Percentiles rank a stretch among this genome's conserved stretches.
phyloP scores from a whole-genome alignment of 1,140 invertebrate genomes.

The Mylabris phalerata region DNA sequence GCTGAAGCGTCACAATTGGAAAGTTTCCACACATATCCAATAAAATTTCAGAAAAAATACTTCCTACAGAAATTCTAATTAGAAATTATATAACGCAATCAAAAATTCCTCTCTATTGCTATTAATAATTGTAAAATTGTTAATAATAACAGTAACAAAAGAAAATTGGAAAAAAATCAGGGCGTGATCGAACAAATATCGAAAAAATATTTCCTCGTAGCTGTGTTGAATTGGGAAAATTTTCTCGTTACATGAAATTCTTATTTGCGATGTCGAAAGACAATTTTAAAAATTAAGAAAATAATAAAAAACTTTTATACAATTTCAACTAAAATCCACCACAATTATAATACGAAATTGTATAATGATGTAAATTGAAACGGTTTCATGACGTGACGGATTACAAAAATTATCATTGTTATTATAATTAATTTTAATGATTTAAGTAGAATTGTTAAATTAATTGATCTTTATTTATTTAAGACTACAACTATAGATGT shows the following conservation, averaged over 20 bases:
- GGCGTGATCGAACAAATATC: not conserved
- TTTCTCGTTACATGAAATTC: no score
- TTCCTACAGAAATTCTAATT: not conserved
- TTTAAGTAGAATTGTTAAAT: constrained; percentile 12
- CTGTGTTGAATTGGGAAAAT: no score
- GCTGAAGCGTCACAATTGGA: no score
- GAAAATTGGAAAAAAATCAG: not conserved
- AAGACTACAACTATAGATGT: not conserved
- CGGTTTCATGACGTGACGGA: constrained; percentile 12
- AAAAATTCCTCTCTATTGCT: not conserved
- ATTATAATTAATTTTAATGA: constrained; percentile 16
- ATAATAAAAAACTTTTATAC: no score
- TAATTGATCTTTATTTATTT: constrained; percentile 12
- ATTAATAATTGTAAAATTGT: not conserved
- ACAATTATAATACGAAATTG: constrained; percentile 3
- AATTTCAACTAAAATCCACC: not conserved
- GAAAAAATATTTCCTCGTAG: no score
- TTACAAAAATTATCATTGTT: constrained; percentile 15
- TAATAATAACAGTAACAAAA: not conserved
- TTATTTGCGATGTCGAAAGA: no score
- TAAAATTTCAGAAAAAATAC: not conserved
- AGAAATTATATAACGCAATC: constrained; percentile 4
- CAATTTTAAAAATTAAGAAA: no score
- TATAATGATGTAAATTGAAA: constrained; percentile 14
- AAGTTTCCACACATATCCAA: no score